Evolutionary conservation across 2,888 invertebrate species (phyloP).

Genomic region (Criorhina ranunculi): DNA sequence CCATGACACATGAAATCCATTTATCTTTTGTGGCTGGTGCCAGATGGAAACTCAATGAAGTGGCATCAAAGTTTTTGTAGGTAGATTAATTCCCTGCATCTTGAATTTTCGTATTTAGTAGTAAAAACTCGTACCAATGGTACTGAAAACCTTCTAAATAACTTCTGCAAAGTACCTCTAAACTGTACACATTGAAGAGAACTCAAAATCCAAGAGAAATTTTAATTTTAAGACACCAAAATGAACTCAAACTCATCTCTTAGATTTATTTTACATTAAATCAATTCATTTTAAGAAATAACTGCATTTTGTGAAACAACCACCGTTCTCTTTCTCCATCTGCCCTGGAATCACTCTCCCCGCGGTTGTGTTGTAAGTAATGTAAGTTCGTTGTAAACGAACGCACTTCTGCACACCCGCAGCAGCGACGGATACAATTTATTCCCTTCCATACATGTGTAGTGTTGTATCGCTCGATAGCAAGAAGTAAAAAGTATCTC

Average conservation of each 20-base stretch:
- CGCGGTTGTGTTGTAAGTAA: no score
- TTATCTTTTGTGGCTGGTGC: no score
- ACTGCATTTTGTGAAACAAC: conserved; percentile 14
- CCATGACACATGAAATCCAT: no score
- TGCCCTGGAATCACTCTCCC: conserved; percentile 13
- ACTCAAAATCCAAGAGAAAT: conserved; percentile 15
- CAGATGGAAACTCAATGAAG: no score
- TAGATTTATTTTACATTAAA: conserved; percentile 42
- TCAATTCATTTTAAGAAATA: conserved; percentile 27
- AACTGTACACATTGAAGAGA: conserved; percentile 7
- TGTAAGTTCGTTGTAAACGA: conserved; percentile 49
- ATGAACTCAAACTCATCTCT: conserved; percentile 15
- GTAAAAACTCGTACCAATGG: no score
- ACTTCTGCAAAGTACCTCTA: conserved; percentile 45
- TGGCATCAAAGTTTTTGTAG: no score
- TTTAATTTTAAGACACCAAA: not conserved
- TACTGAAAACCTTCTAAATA: not conserved
- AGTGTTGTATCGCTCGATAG: not conserved
- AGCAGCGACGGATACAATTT: conserved; percentile 24
- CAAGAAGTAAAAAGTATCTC: conserved; percentile 6
- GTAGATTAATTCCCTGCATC: no score
- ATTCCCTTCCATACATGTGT: not conserved
- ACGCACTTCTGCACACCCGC: conserved; percentile 40
- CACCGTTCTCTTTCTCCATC: conserved; percentile 27
- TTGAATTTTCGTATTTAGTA: no score